Base-by-base conservation (phyloP, 2,113 vertebrate genomes). In the Heterochromis multidens region DNA sequence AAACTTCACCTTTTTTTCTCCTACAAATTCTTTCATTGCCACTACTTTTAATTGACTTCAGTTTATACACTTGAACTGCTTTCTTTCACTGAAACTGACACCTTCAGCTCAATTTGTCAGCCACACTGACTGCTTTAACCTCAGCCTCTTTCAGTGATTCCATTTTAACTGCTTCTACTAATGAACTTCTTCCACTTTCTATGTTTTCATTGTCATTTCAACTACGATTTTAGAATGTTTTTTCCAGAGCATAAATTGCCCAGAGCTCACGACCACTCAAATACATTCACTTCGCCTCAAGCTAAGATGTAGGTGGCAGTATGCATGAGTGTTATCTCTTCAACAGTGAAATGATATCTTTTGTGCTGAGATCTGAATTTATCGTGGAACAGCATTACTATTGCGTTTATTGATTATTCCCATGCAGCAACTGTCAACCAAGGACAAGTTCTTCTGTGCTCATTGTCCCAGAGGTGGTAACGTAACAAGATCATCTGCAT, bases 401-500 rank as follows among this genome's bases (percentile, higher is more conserved):
- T 56, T 85, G 29, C 59, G 46, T 67, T 84, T 86, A 82, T 80
- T 82, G 27, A 79, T 91, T 65, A n/a, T 82, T 80, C 9, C 80
- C 23, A 58, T 82, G 62, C 7, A 8, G 49, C 58, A 82, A 46
- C 29, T 88, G 52, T 85, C 43, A 63, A 57, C 40, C 17, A 23
- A 65, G 49, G 29, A 86, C 57, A 74, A 77, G 52, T 79, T 81
- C 29, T 79, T 61, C 57, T 83, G 77, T 56, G 52, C 67, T 79
- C 60, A 17, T 46, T 62, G 35, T 37, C 70, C 29, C 56, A 35
- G 61, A 85, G 56, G 65, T 74, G 62, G 76, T 81, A 83, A 89
- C 16, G 31, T 79, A 76, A 85, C 43, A 77, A 57, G 37, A 87
- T 91, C 81, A 70, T 88, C 85, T 89, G 83, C 77, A 84, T 90